phyloP scores from a whole-genome alignment of 1,140 invertebrate species.

The Cydia strobilella region DNA sequence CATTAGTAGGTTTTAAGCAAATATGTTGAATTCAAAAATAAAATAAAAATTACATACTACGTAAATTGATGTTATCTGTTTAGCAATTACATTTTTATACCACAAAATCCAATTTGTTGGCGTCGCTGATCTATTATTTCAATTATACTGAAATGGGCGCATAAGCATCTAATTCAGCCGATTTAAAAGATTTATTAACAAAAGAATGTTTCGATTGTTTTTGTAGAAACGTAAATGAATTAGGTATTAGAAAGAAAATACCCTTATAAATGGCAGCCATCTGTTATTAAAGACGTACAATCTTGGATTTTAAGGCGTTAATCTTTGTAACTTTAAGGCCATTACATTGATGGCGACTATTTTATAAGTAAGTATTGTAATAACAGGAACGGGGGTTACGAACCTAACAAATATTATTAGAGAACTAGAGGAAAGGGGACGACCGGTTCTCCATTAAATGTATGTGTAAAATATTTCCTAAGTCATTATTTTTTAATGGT shows the following conservation, averaged over 20 bases:
- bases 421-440: too few species aligned
- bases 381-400: too few species aligned
- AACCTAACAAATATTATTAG: too few species aligned
- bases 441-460: too few species aligned
- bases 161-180: slow-evolving; percentile 22
- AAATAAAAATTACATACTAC: too few species aligned
- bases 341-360: not conserved
- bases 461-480: too few species aligned
- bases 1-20: too few species aligned
- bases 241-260: slow-evolving; percentile 1
- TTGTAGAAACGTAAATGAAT: slow-evolving; percentile 11
- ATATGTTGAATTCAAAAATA: too few species aligned
- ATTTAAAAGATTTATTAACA: slow-evolving; percentile 21
- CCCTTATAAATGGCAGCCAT: not conserved
- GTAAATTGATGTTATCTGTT: too few species aligned
- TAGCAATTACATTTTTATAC: not conserved
- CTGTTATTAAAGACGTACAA: not conserved
- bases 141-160: slow-evolving; percentile 29
- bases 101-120: slow-evolving; percentile 3
- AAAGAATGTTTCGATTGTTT: slow-evolving; percentile 7
- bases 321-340: not conserved
- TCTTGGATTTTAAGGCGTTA: not conserved
- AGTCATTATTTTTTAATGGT: too few species aligned
- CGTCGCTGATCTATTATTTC: slow-evolving; percentile 31
- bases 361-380: not conserved